phyloP scores from a whole-genome alignment of 2,888 invertebrate genomes.

The Hydrotaea diabolus region DNA sequence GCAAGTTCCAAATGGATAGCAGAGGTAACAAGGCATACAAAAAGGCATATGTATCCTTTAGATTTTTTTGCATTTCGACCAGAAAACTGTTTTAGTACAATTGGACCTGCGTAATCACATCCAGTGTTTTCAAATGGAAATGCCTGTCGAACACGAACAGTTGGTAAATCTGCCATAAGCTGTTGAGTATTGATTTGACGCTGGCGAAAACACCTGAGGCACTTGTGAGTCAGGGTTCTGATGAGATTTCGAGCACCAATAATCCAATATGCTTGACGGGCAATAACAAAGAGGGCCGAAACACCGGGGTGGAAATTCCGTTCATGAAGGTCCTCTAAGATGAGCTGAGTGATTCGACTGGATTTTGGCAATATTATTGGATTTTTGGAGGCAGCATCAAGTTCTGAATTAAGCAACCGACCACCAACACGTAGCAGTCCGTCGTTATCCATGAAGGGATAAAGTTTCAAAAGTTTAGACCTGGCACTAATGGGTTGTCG shows the following conservation, averaged over 20 bases:
- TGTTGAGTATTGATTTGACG: slow-evolving; percentile 35
- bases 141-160: slow-evolving; percentile 22
- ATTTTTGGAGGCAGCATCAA: background rate
- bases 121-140: slow-evolving; percentile 37
- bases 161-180: slow-evolving; percentile 39
- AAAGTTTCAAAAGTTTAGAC: slow-evolving; percentile 37
- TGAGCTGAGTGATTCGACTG: slow-evolving; percentile 28
- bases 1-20: slow-evolving; percentile 62
- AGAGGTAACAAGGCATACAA: slow-evolving; percentile 12
- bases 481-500: too few relatives aligned
- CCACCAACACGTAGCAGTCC: slow-evolving; percentile 51
- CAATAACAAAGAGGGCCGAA: slow-evolving; percentile 52
- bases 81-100: slow-evolving; percentile 27
- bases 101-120: slow-evolving; percentile 48
- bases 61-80: slow-evolving; percentile 40
- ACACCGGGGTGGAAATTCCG: slow-evolving; percentile 51
- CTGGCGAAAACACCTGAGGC: slow-evolving; percentile 45
- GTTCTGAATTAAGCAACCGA: slow-evolving; percentile 36
- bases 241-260: slow-evolving; percentile 50
- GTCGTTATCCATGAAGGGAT: slow-evolving; percentile 47
- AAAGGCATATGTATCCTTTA: slow-evolving; percentile 45
- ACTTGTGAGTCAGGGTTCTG: slow-evolving; percentile 39
- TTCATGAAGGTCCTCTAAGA: slow-evolving; percentile 31
- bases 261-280: slow-evolving; percentile 53
- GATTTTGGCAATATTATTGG: slow-evolving; percentile 39